Conservation (phyloP, 2,113 vertebrate genomes). For the Hemiprocne comata region DNA sequence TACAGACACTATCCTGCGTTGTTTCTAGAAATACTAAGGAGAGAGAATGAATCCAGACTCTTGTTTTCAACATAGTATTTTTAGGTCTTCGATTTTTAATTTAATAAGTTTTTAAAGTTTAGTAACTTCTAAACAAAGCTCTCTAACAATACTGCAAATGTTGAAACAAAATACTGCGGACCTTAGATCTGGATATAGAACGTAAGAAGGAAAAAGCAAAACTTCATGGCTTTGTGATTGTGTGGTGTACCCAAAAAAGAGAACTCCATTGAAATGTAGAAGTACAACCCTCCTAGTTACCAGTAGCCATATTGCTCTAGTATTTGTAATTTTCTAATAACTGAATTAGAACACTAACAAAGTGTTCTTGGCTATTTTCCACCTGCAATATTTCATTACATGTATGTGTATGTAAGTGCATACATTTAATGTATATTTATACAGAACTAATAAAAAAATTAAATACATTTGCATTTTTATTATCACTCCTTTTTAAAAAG, state of each 20-base stretch:
- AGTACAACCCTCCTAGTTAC: background rate
- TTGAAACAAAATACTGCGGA: constrained; percentile 30
- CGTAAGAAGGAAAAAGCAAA: background rate
- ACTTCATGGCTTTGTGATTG: constrained; percentile 20
- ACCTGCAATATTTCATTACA: constrained; percentile 66
- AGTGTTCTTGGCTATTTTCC: constrained; percentile 65
- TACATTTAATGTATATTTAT: constrained; percentile 76
- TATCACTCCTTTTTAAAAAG: constrained; percentile 84
- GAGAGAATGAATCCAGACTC: constrained; percentile 23
- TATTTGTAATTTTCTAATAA: constrained; percentile 67
- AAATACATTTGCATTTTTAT: constrained; percentile 87
- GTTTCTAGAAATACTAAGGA: constrained; percentile 28
- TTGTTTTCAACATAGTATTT: background rate
- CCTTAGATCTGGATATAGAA: background rate
- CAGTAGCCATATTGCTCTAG: constrained; percentile 16
- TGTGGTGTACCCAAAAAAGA: background rate
- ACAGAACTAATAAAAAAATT: constrained; percentile 81
- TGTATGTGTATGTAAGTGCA: constrained; percentile 60
- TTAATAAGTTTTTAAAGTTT: background rate
- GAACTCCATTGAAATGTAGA: background rate
- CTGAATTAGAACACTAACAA: constrained; percentile 70
- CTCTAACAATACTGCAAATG: background rate
- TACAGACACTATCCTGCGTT: constrained; percentile 41
- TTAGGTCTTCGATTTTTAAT: background rate
- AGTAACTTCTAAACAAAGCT: background rate